These are phyloP conservation scores for Drosophila nebulosa DNA, from an alignment of 1,140 invertebrate species.

Conservation along the genomic window DNA sequence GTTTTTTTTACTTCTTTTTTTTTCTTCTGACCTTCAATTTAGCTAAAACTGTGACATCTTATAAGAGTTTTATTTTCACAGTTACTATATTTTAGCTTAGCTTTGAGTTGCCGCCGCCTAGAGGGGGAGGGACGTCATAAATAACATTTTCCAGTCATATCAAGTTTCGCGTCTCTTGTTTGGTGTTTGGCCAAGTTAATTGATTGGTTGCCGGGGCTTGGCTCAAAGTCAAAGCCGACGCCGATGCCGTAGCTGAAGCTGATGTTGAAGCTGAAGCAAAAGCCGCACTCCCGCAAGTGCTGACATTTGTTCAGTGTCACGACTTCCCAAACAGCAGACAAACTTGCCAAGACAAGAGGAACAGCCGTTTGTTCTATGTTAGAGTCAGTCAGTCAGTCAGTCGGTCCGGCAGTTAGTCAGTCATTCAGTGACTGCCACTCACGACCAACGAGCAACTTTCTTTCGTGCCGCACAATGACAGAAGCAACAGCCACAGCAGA, in stretches of 20 bases:
- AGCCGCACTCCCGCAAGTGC: constrained; percentile 71
- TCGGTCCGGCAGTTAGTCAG: constrained; percentile 24
- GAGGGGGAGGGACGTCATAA: constrained; percentile 22
- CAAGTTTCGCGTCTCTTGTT: constrained; percentile 61
- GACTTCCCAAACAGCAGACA: constrained; percentile 51
- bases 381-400: constrained; percentile 21
- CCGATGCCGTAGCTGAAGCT: constrained; percentile 36
- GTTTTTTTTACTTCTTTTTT: too few species aligned
- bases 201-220: constrained; percentile 62
- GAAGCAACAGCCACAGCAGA: constrained; percentile 28
- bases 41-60: not conserved
- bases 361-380: constrained; percentile 53
- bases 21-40: not conserved
- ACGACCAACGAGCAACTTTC: constrained; percentile 51
- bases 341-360: constrained; percentile 8
- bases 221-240: constrained; percentile 65
- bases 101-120: constrained; percentile 43
- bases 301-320: constrained; percentile 77
- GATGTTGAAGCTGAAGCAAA: constrained; percentile 30
- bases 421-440: constrained; percentile 48
- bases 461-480: constrained; percentile 55
- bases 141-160: constrained; percentile 70
- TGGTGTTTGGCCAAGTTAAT: constrained; percentile 59
- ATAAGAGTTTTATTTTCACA: constrained; percentile 10
- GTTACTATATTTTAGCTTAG: constrained; percentile 2